phyloP scores from a whole-genome alignment of 2,113 vertebrate genomes.

The Perca flavescens region DNA sequence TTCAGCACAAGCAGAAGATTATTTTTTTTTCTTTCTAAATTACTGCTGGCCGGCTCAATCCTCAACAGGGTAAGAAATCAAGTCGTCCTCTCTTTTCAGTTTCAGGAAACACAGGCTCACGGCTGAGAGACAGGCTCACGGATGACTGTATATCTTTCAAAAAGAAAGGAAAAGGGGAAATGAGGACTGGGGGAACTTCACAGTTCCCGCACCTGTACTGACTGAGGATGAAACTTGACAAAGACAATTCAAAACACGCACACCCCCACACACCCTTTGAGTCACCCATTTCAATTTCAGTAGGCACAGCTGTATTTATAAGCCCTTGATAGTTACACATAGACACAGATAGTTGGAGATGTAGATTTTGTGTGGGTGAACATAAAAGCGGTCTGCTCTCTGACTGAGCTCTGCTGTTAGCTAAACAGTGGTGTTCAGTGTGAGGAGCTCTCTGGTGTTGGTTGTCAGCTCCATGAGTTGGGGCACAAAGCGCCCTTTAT shows the following conservation, averaged over 20 bases:
- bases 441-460: conserved; percentile 74
- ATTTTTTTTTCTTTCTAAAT: not conserved
- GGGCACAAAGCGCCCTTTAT: conserved; percentile 83
- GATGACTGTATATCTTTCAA: not conserved
- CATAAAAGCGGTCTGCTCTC: conserved; percentile 63
- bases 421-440: conserved; percentile 75
- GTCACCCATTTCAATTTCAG: conserved; percentile 35
- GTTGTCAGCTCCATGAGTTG: conserved; percentile 78
- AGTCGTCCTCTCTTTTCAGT: conserved; percentile 20
- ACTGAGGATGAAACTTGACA: not conserved
- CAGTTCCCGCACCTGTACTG: not conserved
- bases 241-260: not conserved
- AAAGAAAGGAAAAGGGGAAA: not conserved
- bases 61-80: not conserved
- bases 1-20: not conserved
- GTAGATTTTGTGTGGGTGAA: conserved; percentile 52
- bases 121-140: not conserved
- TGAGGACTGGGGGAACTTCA: too few relatives aligned
- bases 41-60: conserved; percentile 14
- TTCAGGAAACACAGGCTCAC: not conserved
- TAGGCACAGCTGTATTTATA: conserved; percentile 34
- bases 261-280: not conserved
- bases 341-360: conserved; percentile 36
- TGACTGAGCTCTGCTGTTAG: conserved; percentile 57
- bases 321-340: conserved; percentile 5